Percentiles rank a stretch among this genome's conserved stretches.
phyloP scores from a whole-genome alignment of 2,113 vertebrate genomes.

The Microcebus tavaratra region DNA sequence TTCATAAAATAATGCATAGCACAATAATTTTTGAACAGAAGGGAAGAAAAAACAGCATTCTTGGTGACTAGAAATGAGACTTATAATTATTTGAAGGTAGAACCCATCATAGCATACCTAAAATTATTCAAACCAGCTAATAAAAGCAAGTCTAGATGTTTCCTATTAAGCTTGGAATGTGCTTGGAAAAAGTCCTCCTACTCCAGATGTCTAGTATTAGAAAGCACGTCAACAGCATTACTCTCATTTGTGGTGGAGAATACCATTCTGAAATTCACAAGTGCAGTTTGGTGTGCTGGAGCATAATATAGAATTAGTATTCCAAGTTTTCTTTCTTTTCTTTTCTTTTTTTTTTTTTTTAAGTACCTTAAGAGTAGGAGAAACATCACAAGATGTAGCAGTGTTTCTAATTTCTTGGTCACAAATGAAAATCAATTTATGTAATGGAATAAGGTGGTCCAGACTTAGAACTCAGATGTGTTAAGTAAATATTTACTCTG shows the following conservation, averaged over 20 bases:
- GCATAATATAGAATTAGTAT: neutral
- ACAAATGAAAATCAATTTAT: constrained; percentile 45
- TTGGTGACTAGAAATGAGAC: constrained; percentile 21
- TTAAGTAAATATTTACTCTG: constrained; percentile 75
- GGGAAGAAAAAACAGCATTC: neutral
- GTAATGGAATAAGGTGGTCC: constrained; percentile 55
- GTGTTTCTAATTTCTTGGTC: constrained; percentile 32
- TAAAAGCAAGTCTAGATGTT: constrained; percentile 55
- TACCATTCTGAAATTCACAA: neutral
- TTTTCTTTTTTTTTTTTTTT: neutral
- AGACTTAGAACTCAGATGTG: constrained; percentile 66
- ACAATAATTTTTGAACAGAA: neutral
- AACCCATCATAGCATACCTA: constrained; percentile 8
- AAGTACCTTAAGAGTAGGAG: neutral
- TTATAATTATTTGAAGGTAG: constrained; percentile 13
- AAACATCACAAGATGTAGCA: neutral
- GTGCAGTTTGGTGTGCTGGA: neutral
- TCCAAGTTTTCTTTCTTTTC: neutral
- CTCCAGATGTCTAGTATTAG: constrained; percentile 23
- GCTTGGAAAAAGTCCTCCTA: constrained; percentile 16
- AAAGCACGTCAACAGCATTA: neutral
- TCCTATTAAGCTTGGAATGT: constrained; percentile 60
- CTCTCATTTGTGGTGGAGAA: neutral
- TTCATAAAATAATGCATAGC: neutral
- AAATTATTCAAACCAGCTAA: constrained; percentile 57